Percentiles rank a stretch among this genome's conserved stretches.
These are phyloP conservation scores for Erpetoichthys calabaricus DNA, from an alignment of 2,797 vertebrate species.

Conservation along the genomic window DNA sequence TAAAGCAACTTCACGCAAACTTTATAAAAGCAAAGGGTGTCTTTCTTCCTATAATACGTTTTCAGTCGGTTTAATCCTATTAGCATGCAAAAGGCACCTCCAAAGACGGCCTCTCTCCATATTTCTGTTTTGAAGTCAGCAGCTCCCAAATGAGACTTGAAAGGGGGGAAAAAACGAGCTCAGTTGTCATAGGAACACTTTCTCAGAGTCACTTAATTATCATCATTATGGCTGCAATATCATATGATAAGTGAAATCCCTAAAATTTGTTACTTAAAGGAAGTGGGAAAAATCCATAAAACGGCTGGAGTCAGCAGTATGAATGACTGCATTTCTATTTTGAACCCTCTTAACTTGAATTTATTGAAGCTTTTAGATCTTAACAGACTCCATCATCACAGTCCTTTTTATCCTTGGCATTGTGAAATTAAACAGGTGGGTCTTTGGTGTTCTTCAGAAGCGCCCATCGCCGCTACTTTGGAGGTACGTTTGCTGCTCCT, in stretches of 20 bases:
- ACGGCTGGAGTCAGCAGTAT: background rate
- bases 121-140: conserved; percentile 11
- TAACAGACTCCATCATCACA: conserved; percentile 8
- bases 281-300: conserved; percentile 3
- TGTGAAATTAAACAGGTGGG: too few species aligned
- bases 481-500: too few species aligned
- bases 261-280: background rate
- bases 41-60: conserved; percentile 50
- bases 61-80: conserved; percentile 52
- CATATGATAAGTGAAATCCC: conserved; percentile 4
- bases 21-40: conserved; percentile 25
- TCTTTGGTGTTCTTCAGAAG: too few species aligned
- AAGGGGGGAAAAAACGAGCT: conserved; percentile 2
- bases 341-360: conserved; percentile 2
- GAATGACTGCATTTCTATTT: background rate
- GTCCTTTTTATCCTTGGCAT: background rate
- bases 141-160: conserved; percentile 8
- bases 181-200: conserved; percentile 10
- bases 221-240: conserved; percentile 3
- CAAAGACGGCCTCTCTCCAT: conserved; percentile 42
- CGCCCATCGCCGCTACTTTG: too few species aligned
- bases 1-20: conserved; percentile 40
- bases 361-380: conserved; percentile 6
- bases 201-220: conserved; percentile 6
- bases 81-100: conserved; percentile 47